Conservation (phyloP, 2,797 vertebrate species). For the Rhodeus uyekii region DNA sequence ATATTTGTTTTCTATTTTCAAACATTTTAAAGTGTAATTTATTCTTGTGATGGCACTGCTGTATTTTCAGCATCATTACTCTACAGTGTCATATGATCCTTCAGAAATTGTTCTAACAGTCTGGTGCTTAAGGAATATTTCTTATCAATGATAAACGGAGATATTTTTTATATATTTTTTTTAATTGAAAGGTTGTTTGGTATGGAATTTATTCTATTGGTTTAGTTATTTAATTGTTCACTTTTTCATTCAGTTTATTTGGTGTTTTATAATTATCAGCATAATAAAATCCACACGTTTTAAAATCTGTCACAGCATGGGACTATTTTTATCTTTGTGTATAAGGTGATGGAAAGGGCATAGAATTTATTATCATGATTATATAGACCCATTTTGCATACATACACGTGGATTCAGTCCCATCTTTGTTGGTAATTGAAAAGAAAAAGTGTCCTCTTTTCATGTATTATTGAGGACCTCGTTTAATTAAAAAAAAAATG, state of each 20-base stretch:
- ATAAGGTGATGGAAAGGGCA: slow-evolving; percentile 13
- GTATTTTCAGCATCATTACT: not conserved
- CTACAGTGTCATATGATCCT: not conserved
- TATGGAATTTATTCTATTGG: not conserved
- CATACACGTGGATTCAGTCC: slow-evolving; percentile 70
- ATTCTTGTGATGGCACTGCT: not conserved
- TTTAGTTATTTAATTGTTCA: not conserved
- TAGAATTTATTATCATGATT: slow-evolving; percentile 16
- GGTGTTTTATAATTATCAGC: not conserved
- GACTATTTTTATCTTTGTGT: slow-evolving; percentile 22
- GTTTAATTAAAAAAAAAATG: slow-evolving; percentile 80
- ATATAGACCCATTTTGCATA: slow-evolving; percentile 47
- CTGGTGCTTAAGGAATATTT: not conserved
- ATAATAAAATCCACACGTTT: not conserved
- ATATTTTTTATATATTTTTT: no score
- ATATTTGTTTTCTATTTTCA: not conserved
- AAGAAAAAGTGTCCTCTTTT: slow-evolving; percentile 78
- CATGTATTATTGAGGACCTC: slow-evolving; percentile 81
- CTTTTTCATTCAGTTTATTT: not conserved
- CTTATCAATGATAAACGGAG: no score
- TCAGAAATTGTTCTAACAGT: not conserved
- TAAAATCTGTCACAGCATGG: not conserved
- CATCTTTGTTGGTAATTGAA: slow-evolving; percentile 77
- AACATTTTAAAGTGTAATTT: not conserved
- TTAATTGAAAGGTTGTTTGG: not conserved